These are phyloP conservation scores for Idaea dimidiata DNA, from an alignment of 2,888 invertebrate genomes.

Conservation along the genomic window DNA sequence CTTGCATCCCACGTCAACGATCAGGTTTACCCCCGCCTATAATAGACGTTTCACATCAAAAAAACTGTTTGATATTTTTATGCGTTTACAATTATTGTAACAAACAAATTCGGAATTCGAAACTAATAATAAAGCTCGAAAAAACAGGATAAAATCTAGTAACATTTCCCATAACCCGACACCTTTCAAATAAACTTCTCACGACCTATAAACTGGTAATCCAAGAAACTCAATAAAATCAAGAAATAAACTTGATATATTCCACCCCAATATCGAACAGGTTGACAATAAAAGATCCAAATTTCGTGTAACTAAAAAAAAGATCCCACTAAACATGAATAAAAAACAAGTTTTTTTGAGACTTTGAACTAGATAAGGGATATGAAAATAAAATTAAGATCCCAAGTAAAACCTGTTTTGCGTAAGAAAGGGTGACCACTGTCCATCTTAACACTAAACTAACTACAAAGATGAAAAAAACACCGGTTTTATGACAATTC, in stretches of 20 bases:
- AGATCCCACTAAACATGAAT: constrained; percentile 49
- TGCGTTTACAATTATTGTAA: background rate
- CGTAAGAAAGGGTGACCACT: constrained; percentile 11
- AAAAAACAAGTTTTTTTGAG: constrained; percentile 36
- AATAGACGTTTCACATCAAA: too few species aligned
- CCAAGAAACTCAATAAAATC: constrained; percentile 31
- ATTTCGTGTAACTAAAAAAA: constrained; percentile 34
- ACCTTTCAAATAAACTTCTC: constrained; percentile 31
- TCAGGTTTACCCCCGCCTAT: too few species aligned
- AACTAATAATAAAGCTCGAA: background rate
- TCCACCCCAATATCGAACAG: constrained; percentile 44
- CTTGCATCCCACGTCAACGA: too few species aligned
- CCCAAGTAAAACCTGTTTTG: constrained; percentile 21
- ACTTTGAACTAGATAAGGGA: constrained; percentile 11
- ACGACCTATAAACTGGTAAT: constrained; percentile 42
- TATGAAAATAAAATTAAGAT: constrained; percentile 20
- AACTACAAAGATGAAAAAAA: background rate
- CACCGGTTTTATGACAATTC: background rate
- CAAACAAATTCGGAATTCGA: background rate
- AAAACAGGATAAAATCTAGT: background rate
- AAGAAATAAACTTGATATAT: constrained; percentile 38
- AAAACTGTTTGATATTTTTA: too few species aligned
- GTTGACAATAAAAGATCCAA: constrained; percentile 44
- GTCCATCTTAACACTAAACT: constrained; percentile 2
- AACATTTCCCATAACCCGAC: constrained; percentile 32